Evolutionary conservation across 1,140 invertebrate species (phyloP).

Genomic region (Drosophila littoralis): DNA sequence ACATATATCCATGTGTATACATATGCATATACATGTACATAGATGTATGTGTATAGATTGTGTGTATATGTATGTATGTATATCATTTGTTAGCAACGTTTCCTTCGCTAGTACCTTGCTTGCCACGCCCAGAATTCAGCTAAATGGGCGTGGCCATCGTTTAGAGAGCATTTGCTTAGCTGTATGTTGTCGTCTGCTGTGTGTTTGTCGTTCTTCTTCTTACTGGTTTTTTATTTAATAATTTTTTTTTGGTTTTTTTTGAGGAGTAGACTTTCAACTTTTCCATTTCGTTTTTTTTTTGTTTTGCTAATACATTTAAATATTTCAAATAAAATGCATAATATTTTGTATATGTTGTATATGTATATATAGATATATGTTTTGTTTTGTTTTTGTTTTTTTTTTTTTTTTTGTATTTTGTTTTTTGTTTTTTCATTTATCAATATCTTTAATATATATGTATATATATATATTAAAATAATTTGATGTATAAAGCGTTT

Average conservation of each 20-base stretch:
- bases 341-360: slow-evolving; percentile 75
- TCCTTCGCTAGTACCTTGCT: too few relatives aligned
- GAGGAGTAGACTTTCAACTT: slow-evolving; percentile 41
- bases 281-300: slow-evolving; percentile 34
- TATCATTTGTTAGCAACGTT: slow-evolving; percentile 17
- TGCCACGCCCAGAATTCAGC: slow-evolving; percentile 20
- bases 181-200: neutral
- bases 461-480: slow-evolving; percentile 81
- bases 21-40: slow-evolving; percentile 9
- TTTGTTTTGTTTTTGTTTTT: slow-evolving; percentile 21
- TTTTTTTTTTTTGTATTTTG: neutral
- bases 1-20: slow-evolving; percentile 23
- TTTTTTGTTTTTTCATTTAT: slow-evolving; percentile 28
- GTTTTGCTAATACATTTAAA: slow-evolving; percentile 59
- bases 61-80: slow-evolving; percentile 32
- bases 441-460: slow-evolving; percentile 61
- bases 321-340: slow-evolving; percentile 73
- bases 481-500: slow-evolving; percentile 80
- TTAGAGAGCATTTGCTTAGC: neutral
- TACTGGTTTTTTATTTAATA: slow-evolving; percentile 12
- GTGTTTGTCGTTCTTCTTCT: neutral
- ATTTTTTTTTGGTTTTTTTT: slow-evolving; percentile 20
- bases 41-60: slow-evolving; percentile 24
- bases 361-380: slow-evolving; percentile 72
- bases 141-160: neutral